Conservation (phyloP, 2,113 vertebrate species). For the Rhegmatorhina hoffmannsi region DNA sequence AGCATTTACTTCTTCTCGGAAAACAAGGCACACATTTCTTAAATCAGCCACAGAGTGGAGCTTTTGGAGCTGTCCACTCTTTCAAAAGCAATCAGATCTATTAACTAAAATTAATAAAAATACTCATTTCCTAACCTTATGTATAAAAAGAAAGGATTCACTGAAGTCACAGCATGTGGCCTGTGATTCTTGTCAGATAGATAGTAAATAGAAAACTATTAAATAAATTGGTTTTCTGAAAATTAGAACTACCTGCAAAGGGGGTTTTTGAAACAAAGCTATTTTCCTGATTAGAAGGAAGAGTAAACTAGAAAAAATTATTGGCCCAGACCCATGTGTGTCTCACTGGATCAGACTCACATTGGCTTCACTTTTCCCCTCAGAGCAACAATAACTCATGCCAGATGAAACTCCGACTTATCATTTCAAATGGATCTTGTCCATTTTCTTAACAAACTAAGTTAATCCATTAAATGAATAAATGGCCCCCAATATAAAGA, state of each 20-base stretch:
- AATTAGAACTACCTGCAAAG: conserved; percentile 19
- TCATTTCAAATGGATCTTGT: background rate
- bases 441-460: background rate
- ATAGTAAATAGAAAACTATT: conserved; percentile 15
- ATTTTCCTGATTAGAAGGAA: background rate
- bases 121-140: background rate
- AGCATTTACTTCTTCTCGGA: conserved; percentile 56
- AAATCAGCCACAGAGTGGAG: conserved; percentile 40
- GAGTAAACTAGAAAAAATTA: background rate
- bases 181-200: background rate
- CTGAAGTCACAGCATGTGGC: background rate
- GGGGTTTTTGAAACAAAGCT: background rate
- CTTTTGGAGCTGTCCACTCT: background rate
- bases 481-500: background rate
- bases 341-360: background rate
- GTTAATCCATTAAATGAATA: background rate
- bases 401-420: background rate
- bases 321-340: background rate
- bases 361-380: background rate
- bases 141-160: background rate
- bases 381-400: background rate
- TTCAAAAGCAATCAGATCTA: background rate
- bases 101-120: background rate
- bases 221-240: conserved; percentile 29
- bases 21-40: conserved; percentile 49